Evolutionary conservation across 2,797 vertebrate genomes (phyloP).

Genomic region (Silurus lanzhouensis): DNA sequence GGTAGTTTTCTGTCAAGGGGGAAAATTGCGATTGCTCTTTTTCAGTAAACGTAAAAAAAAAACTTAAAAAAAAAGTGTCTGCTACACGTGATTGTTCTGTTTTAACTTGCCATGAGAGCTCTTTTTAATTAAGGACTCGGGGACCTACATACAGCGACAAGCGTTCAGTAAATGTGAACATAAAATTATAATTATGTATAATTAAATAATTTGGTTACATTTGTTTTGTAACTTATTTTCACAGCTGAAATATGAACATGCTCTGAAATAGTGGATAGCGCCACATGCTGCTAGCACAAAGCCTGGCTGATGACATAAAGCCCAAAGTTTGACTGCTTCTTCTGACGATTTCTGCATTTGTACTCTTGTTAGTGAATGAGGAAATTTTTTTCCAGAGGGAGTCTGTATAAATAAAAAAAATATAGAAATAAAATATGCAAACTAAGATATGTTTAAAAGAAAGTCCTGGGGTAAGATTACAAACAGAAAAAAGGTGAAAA

Average conservation of each 20-base stretch:
- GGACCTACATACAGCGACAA: not conserved
- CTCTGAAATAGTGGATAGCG: not conserved
- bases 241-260: slow-evolving; percentile 5
- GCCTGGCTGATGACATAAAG: not conserved
- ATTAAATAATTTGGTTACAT: slow-evolving; percentile 10
- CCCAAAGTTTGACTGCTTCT: not conserved
- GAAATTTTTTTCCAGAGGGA: not conserved
- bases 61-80: not conserved
- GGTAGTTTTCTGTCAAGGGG: slow-evolving; percentile 29
- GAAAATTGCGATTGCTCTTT: slow-evolving; percentile 21
- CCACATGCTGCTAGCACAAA: not conserved
- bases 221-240: not conserved
- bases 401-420: not conserved
- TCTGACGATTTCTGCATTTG: not conserved
- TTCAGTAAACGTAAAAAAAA: not conserved
- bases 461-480: not conserved
- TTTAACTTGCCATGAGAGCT: not conserved
- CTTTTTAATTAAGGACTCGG: slow-evolving; percentile 19
- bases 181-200: not conserved
- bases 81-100: not conserved
- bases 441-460: not conserved
- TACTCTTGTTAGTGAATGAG: not conserved
- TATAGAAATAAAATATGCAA: not conserved
- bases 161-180: slow-evolving; percentile 2
- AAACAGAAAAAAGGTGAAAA: too few relatives aligned